Conservation (phyloP, 2,888 invertebrate species). For the Lottia gigantea region DNA sequence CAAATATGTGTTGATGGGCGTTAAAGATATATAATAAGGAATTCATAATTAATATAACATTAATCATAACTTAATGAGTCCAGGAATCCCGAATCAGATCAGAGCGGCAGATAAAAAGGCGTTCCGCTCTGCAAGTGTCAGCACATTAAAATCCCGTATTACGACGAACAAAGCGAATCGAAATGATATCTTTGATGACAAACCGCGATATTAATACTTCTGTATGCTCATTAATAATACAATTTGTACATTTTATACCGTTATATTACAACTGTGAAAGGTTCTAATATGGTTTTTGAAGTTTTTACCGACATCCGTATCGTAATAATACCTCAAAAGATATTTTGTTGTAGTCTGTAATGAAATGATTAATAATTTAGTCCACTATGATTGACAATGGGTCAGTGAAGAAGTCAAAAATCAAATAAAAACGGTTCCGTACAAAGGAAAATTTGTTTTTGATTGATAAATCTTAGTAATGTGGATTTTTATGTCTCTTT, state of each 20-base stretch:
- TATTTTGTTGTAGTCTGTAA: no score
- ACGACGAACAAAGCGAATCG: neutral
- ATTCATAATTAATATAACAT: neutral
- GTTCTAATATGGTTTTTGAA: neutral
- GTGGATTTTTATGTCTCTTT: no score
- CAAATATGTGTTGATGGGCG: neutral
- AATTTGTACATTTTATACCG: slow-evolving; percentile 3
- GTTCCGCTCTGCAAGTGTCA: neutral
- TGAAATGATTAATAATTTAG: no score
- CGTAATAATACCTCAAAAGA: neutral
- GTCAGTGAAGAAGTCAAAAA: no score
- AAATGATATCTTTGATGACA: slow-evolving; percentile 1
- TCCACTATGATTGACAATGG: no score
- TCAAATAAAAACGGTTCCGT: no score
- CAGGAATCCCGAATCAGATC: neutral
- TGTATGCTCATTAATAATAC: neutral
- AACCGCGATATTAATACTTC: neutral
- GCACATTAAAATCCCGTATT: neutral
- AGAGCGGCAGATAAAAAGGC: slow-evolving; percentile 1
- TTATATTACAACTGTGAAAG: slow-evolving; percentile 1
- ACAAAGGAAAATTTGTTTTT: no score
- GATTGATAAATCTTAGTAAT: no score
- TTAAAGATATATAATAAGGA: neutral
- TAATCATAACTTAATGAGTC: neutral
- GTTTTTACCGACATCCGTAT: neutral